Evolutionary conservation across 2,113 vertebrate species (phyloP).

Genomic region (Dicrurus megarhynchus): DNA sequence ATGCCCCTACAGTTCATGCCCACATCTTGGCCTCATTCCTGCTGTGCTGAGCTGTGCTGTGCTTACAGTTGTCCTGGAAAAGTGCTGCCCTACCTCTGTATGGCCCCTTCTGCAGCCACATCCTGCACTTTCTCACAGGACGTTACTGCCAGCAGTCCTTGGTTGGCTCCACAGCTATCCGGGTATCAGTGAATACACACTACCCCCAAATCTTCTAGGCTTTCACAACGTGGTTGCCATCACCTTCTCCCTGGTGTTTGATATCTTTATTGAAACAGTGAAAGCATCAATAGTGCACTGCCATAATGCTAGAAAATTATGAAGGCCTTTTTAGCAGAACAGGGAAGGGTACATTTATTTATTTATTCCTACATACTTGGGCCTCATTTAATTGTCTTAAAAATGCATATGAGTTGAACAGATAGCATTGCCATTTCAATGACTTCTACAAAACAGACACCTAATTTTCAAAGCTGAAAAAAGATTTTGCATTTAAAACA

Average conservation of each 20-base stretch:
- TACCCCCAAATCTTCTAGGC: too few species aligned
- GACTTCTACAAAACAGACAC: neutral
- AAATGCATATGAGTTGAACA: neutral
- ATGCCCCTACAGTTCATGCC: neutral
- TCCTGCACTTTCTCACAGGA: neutral
- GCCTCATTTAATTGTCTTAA: neutral
- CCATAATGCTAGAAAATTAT: neutral
- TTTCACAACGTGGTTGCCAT: neutral
- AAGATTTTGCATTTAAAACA: neutral
- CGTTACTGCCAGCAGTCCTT: neutral
- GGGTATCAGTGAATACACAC: accelerated
- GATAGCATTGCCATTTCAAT: neutral
- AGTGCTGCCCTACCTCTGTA: neutral
- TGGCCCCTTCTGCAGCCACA: neutral
- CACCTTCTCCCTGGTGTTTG: neutral
- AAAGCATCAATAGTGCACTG: neutral
- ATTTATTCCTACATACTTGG: neutral
- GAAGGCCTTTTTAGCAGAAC: neutral
- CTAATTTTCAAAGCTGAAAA: neutral
- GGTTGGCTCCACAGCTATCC: neutral
- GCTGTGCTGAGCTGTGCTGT: neutral
- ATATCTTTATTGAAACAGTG: neutral
- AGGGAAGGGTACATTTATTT: neutral
- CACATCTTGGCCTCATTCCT: neutral
- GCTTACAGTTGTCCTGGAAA: neutral